Conservation (phyloP, 2,888 invertebrate genomes). For the Pimpla rufipes region DNA sequence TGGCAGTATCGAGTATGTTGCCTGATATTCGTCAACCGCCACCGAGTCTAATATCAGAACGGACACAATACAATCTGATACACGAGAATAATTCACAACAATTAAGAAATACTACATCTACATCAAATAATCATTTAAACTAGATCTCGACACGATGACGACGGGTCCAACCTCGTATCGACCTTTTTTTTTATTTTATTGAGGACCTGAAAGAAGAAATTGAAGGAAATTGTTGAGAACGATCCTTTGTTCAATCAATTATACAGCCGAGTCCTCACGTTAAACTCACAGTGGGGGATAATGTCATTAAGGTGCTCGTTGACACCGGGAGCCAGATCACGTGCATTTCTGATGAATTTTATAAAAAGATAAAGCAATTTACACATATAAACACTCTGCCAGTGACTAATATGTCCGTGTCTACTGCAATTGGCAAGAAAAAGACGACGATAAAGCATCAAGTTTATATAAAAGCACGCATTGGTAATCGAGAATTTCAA, state of each 20-base stretch:
- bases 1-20: too few species aligned
- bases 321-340: constrained; percentile 61
- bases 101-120: background rate
- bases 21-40: too few species aligned
- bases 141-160: background rate
- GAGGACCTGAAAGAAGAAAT: background rate
- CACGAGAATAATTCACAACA: too few species aligned
- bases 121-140: constrained; percentile 7
- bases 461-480: constrained; percentile 67
- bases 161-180: constrained; percentile 1
- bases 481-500: background rate
- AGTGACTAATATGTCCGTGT: constrained; percentile 41
- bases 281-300: background rate
- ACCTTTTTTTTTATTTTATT: constrained; percentile 5
- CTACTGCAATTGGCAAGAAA: constrained; percentile 58
- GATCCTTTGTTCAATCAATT: too few species aligned
- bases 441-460: constrained; percentile 49
- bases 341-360: constrained; percentile 69
- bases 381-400: constrained; percentile 50
- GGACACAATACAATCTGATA: too few species aligned
- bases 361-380: constrained; percentile 66
- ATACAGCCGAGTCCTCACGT: background rate
- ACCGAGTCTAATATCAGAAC: too few species aligned
- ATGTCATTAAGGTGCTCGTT: constrained; percentile 23
- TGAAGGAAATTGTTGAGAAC: background rate